Conservation (phyloP, 2,888 invertebrate species). For the Kryphioiulus occultus region DNA sequence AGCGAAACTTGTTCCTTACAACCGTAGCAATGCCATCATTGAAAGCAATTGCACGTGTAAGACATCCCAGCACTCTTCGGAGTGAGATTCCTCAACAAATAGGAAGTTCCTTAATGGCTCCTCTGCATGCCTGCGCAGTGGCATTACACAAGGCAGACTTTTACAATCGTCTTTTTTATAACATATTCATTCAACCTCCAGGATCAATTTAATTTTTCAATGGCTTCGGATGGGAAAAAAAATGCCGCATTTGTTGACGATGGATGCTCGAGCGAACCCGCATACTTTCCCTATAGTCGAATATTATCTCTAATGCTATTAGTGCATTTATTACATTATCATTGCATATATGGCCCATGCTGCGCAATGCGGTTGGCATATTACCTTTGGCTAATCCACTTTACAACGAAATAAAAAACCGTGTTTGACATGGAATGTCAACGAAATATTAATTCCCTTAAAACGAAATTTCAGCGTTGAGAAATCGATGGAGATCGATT, state of each 20-base stretch:
- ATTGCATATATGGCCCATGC: not conserved
- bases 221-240: not conserved
- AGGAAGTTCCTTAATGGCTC: not conserved
- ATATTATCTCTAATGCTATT: not conserved
- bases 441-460: not conserved
- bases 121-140: not conserved
- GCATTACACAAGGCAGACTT: not conserved
- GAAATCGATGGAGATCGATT: not conserved
- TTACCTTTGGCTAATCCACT: slow-evolving; percentile 1
- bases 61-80: not conserved
- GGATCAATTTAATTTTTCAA: not conserved
- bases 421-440: not conserved
- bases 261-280: not conserved
- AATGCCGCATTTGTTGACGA: not conserved
- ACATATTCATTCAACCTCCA: not conserved
- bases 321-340: not conserved
- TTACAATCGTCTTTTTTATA: not conserved
- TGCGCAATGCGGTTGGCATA: not conserved
- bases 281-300: not conserved
- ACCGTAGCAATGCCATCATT: not conserved
- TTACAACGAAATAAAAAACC: not conserved
- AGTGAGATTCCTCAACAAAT: not conserved
- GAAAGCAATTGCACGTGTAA: not conserved
- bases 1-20: slow-evolving; percentile 5
- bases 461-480: not conserved